Base-by-base conservation (phyloP, 2,797 vertebrate genomes). In the Lycodopsis pacificus region DNA sequence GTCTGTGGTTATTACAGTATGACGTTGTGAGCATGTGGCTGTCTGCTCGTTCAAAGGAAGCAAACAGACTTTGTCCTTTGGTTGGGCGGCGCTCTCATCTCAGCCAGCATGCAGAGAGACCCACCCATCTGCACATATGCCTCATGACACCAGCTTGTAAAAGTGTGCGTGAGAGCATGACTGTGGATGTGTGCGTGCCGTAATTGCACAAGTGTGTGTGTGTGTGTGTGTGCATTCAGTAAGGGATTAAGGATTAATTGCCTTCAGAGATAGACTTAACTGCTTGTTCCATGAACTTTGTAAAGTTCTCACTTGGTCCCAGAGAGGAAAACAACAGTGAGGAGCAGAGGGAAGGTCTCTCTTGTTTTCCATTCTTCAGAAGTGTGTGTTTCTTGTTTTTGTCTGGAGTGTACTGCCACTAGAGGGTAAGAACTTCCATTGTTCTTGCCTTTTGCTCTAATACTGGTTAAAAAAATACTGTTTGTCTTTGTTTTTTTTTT, bases 211-310 rank as follows among this genome's bases (percentile, higher is more conserved):
- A 20, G 53, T 49, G 57, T 34, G 57, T 58, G 42, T 57, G 62
- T 54, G 64, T 64, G 51, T 14, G 38, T 58, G 76, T 61, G 75
- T 71, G 11, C 17, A 1, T 22, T 77, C 42, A 27, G 76, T 85
- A 38, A 81, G 74, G 89, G 92, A 93, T 94, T 93, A 95, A 85
- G 88, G 88, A 94, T 94, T 92, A 94, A 94, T 94, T 94, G 81
- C 88, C 79, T 91, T 89, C 88, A 89, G 84, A 91, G 91, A 93
- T 86, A 89, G 87, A 91, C 79, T 89, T 91, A 88, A 93, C 83
- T 88, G 82, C 89, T 86, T 82, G 75, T 90, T 92, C 72, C 82
- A 64, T 82, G 83, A 90, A 91, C 89, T 91, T 89, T 92, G 83
- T 84, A 83, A 92, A 93, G 88, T 92, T 90, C 82, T 84, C 80